These are phyloP conservation scores for Datnioides undecimradiatus DNA, from an alignment of 2,113 vertebrate genomes.

Conservation along the genomic window DNA sequence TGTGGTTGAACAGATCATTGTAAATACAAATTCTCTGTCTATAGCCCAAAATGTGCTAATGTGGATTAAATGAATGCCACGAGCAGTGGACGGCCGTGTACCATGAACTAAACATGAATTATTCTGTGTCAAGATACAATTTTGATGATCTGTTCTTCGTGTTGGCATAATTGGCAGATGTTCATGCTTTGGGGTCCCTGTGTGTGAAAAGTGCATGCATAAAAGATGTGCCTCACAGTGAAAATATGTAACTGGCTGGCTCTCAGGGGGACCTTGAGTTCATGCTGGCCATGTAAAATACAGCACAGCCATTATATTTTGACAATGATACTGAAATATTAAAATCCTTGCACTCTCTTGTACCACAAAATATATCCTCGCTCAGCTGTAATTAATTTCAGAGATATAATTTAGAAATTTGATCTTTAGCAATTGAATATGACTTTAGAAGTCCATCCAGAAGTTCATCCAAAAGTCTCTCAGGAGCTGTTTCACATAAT, in stretches of 20 bases:
- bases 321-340: slow-evolving; percentile 69
- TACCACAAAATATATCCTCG: slow-evolving; percentile 42
- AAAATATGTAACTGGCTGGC: slow-evolving; percentile 51
- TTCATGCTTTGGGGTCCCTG: slow-evolving; percentile 68
- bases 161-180: slow-evolving; percentile 79
- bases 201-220: slow-evolving; percentile 76
- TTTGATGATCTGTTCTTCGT: slow-evolving; percentile 63
- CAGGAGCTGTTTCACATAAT: slow-evolving; percentile 28
- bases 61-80: slow-evolving; percentile 43
- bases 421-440: background rate
- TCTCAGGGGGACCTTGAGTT: slow-evolving; percentile 65
- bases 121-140: slow-evolving; percentile 71
- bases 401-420: slow-evolving; percentile 32
- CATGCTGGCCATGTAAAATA: slow-evolving; percentile 72
- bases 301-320: slow-evolving; percentile 53
- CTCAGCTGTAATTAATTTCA: slow-evolving; percentile 11
- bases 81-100: slow-evolving; percentile 35
- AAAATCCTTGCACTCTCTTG: slow-evolving; percentile 42
- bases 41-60: slow-evolving; percentile 37
- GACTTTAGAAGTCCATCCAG: background rate
- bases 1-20: slow-evolving; percentile 24
- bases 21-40: slow-evolving; percentile 27
- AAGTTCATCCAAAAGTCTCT: no score
- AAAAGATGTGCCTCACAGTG: slow-evolving; percentile 74
- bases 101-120: slow-evolving; percentile 65